Evolutionary conservation across 2,797 vertebrate species (phyloP).

Genomic region (Coregonus sp.): DNA sequence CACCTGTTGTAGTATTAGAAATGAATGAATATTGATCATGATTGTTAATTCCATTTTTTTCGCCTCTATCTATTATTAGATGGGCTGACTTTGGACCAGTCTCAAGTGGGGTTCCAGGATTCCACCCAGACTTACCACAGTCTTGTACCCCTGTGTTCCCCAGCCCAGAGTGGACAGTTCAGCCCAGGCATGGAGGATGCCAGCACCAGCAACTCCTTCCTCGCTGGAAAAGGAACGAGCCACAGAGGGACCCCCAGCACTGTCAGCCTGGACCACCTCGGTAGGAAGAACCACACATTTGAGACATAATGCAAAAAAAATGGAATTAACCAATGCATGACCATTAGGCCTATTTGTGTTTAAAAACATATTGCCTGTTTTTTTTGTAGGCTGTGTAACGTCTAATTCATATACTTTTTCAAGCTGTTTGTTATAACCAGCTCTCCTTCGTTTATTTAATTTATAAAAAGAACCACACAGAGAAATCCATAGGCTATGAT

Average conservation of each 20-base stretch:
- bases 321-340: background rate
- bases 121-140: conserved; percentile 73
- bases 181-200: conserved; percentile 62
- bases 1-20: background rate
- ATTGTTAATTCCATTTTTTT: background rate
- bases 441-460: background rate
- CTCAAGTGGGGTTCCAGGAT: conserved; percentile 68
- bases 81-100: conserved; percentile 60
- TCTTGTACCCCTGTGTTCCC: conserved; percentile 58
- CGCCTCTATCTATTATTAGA: conserved; percentile 42
- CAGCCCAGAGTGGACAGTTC: conserved; percentile 60
- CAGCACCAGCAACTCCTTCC: conserved; percentile 64
- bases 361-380: background rate
- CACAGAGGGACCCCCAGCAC: conserved; percentile 28
- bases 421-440: background rate
- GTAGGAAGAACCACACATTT: conserved; percentile 21
- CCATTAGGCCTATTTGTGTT: background rate
- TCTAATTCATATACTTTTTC: background rate
- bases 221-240: conserved; percentile 43
- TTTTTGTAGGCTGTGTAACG: background rate
- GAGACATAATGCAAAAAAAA: background rate
- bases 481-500: background rate
- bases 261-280: conserved; percentile 28
- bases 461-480: background rate
- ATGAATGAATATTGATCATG: background rate